Conservation (phyloP, 1,140 invertebrate species). For the Bombus confusus region DNA sequence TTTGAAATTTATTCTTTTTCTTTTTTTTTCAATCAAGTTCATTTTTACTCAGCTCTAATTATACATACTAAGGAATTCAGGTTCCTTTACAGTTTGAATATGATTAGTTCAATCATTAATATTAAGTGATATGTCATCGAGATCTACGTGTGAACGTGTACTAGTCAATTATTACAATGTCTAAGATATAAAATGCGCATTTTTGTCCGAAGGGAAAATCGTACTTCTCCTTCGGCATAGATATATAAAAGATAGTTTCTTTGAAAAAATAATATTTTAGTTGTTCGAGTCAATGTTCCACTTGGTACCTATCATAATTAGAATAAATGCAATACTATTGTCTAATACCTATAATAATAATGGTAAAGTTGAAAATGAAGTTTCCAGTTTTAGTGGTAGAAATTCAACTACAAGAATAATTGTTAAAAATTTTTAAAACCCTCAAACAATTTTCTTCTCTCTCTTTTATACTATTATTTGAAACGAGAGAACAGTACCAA, state of each 20-base stretch:
- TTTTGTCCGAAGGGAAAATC: not conserved
- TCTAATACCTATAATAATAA: conserved; percentile 1
- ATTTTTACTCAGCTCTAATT: conserved; percentile 2
- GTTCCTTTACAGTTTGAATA: not conserved
- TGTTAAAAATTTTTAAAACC: not conserved
- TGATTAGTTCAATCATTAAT: conserved; percentile 3
- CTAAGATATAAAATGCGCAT: not conserved
- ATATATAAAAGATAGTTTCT: conserved; percentile 14
- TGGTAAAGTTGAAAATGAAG: conserved; percentile 20
- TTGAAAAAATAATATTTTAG: conserved; percentile 20
- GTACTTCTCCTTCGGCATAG: not conserved
- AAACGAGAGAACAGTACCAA: not conserved
- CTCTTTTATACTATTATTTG: not conserved
- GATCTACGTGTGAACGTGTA: conserved; percentile 16
- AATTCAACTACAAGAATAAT: not conserved
- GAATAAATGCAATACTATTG: conserved; percentile 37
- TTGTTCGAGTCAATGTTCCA: not conserved
- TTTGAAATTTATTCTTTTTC: not conserved
- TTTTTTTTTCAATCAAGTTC: not conserved
- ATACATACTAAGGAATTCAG: not conserved
- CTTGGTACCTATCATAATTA: not conserved
- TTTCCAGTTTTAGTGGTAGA: not conserved
- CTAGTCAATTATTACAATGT: not conserved
- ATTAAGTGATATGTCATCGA: conserved; percentile 41
- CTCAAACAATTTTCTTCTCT: not conserved